A percentile compares a stretch with the other conserved stretches of the same genome.
Conservation (phyloP, 2,888 invertebrate species). For the Pachycephus smyrnensis region DNA sequence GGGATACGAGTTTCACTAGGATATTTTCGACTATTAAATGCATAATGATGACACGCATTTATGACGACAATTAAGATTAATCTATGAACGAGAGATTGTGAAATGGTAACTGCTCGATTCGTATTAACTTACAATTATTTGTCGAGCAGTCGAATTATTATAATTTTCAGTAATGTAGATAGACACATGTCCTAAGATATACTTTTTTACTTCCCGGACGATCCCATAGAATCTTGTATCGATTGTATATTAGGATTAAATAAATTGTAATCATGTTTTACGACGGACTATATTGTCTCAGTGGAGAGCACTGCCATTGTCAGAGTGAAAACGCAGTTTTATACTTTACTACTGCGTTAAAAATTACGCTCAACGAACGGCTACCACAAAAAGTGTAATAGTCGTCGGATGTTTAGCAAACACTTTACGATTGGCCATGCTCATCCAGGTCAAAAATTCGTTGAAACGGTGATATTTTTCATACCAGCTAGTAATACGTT, state of each 20-base stretch:
- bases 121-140: not conserved
- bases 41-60: not conserved
- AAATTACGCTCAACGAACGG: not conserved
- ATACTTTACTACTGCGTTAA: not conserved
- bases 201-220: not conserved
- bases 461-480: constrained; percentile 6
- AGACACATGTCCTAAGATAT: not conserved
- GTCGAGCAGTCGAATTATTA: not conserved
- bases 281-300: not conserved
- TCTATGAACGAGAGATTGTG: not conserved
- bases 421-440: not conserved
- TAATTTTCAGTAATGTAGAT: not conserved
- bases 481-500: not conserved
- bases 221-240: not conserved
- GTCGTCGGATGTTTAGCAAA: not conserved
- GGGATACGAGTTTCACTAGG: not conserved
- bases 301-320: not conserved
- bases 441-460: not conserved
- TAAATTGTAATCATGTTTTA: not conserved
- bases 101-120: not conserved
- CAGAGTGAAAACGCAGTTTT: not conserved
- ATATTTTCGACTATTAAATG: not conserved
- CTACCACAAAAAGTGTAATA: not conserved
- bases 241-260: not conserved
- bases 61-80: not conserved